Base-by-base conservation (phyloP, 2,797 vertebrate genomes). In the Halcyon smyrnensis region DNA sequence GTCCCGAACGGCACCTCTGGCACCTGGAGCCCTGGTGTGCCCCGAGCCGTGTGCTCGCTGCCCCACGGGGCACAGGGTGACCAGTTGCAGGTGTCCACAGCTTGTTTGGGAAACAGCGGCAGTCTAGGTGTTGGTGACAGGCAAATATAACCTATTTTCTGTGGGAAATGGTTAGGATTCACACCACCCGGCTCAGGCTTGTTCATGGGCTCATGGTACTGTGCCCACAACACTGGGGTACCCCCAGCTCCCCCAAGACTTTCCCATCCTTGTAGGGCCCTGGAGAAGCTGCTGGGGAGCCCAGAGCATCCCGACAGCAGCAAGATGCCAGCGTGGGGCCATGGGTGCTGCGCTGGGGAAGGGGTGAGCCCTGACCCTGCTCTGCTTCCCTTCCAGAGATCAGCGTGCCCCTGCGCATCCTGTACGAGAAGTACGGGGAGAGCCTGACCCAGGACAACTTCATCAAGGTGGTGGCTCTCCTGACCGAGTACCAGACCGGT, bases 401-500 rank as follows among this genome's bases (percentile, higher is more conserved):
- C 19, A 84, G 87, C 6, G 96, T 99, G 39, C 98, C 99, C 11
- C 96, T 99, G 14, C 96, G 96, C 65, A 91, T 99, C 84, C 98
- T 98, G 94, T 99, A 99, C 1, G 97, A 98, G 27, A 98, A 99
- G 54, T 99, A 99, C 2, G 65, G 97, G 5, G 76, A 88, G 53
- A 97, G 60, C 70, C 91, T 99, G 87, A 99, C 98, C 0, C 98
- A 98, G 63, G 99, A 99, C 77, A 99, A 99, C 97, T 70, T 99
- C 57, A 99, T 99, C 97, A 99, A 99, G 77, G 98, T 99, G 97
- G 98, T 97, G 25, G 99, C 98, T 65, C 97, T 99, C 32, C 95
- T 99, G 15, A 43, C 97, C 0, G 98, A 99, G 88, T 96, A 97
- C 12, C 92, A 96, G 70, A 97, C 97, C 1, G 92, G 94, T 1